Base-by-base conservation (phyloP, 2,888 invertebrate species). In the Caenorhabditis sp. region DNA sequence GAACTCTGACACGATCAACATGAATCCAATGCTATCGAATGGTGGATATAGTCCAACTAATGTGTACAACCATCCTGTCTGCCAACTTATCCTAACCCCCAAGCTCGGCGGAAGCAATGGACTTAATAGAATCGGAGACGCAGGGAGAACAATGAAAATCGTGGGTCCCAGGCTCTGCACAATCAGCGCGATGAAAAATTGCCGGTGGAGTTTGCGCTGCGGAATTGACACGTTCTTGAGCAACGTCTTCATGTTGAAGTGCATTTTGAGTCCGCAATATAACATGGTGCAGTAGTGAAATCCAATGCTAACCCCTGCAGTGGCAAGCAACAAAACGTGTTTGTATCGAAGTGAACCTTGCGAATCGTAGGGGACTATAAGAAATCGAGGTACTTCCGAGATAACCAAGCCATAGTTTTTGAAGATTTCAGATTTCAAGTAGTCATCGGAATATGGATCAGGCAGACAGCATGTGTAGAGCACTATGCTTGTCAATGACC, bases 61-160 rank as follows among this genome's bases (percentile, higher is more conserved):
- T 19, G 58, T n/a, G 10, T 35, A 58, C 19, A 58, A 35, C 58
- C 58, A 58, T 58, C 58, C 58, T 6, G 58, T 58, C 35, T 58
- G 58, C 31, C 31, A 58, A 35, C 19, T n/a, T 2, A 35, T 19
- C 14, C 28, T 28, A 5, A 56, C 38, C 2, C 49, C 49, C n/a
- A 49, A 49, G 19, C 49, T 49, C 16, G 49, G 49, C 19, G 49
- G 49, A 1, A 49, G 5, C 49, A 49, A 49, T 19, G 49, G 49
- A 19, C 49, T 49, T 19, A 49, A 4, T n/a, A 49, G 49, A 22
- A 49, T 22, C 2, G 49, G 49, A 1, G 22, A 22, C 2, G 49
- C 49, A 2, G 49, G 49, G 1, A 49, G n/a, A 12, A 49, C n/a
- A 49, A 49, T 49, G 12, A 49, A 49, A n/a, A 49, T 49, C 16